phyloP scores from a whole-genome alignment of 2,888 invertebrate genomes.

The Halictus quadricinctus region DNA sequence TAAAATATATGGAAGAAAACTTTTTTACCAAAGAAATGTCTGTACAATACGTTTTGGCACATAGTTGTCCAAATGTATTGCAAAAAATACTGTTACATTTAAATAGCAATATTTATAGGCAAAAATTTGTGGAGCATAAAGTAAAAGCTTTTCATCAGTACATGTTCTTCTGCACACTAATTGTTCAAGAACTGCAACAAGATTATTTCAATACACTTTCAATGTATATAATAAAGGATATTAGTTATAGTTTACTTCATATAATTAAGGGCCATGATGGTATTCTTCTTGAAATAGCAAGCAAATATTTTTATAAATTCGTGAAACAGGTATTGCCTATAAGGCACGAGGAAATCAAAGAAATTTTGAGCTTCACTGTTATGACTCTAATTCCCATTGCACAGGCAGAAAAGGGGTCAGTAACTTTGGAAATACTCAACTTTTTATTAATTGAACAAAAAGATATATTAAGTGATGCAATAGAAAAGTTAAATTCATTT shows the following conservation, averaged over 20 bases:
- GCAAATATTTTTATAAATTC: constrained; percentile 82
- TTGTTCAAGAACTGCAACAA: constrained; percentile 80
- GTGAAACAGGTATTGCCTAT: constrained; percentile 82
- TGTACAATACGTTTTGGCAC: constrained; percentile 74
- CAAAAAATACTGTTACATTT: constrained; percentile 84
- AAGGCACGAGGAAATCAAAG: constrained; percentile 82
- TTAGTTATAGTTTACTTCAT: constrained; percentile 84
- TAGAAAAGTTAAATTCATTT: constrained; percentile 84
- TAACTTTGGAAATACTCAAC: constrained; percentile 82
- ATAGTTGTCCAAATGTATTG: constrained; percentile 83
- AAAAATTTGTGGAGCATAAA: constrained; percentile 83
- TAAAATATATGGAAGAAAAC: constrained; percentile 83
- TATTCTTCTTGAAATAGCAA: constrained; percentile 70
- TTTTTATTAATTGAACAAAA: constrained; percentile 84
- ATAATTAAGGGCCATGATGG: constrained; percentile 82
- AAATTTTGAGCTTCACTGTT: constrained; percentile 84
- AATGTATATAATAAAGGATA: constrained; percentile 84
- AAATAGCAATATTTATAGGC: constrained; percentile 83
- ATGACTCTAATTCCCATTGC: constrained; percentile 83
- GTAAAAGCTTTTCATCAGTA: constrained; percentile 85
- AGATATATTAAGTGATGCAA: constrained; percentile 82
- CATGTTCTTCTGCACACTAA: constrained; percentile 83
- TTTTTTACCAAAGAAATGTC: constrained; percentile 79
- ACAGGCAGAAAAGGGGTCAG: constrained; percentile 67
- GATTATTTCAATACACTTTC: constrained; percentile 82